phyloP scores from a whole-genome alignment of 2,113 vertebrate species.

The Semicossyphus pulcher region DNA sequence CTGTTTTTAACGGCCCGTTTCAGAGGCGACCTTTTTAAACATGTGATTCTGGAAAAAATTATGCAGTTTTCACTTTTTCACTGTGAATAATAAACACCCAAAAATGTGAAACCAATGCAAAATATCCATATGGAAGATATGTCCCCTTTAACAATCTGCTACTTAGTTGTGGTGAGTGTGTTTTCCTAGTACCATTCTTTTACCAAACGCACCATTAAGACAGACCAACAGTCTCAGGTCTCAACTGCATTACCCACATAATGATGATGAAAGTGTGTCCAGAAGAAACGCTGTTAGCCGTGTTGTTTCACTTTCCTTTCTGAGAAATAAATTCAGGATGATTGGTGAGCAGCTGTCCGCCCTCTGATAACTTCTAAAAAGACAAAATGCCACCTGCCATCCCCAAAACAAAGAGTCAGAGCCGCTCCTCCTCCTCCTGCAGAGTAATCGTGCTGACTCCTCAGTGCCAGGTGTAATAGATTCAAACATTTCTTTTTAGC shows the following conservation, averaged over 20 bases:
- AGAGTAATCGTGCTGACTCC: neutral
- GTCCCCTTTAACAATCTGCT: neutral
- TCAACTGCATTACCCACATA: neutral
- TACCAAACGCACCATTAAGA: neutral
- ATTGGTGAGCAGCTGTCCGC: neutral
- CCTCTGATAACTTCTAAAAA: neutral
- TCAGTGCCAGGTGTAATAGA: conserved; percentile 4
- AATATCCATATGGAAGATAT: no score
- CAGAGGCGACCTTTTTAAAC: no score
- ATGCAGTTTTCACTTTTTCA: no score
- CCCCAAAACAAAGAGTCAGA: neutral
- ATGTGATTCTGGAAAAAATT: no score
- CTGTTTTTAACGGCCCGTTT: no score
- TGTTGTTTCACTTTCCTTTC: neutral
- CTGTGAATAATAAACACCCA: no score
- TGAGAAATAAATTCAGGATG: neutral
- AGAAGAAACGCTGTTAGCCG: neutral
- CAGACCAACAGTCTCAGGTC: neutral
- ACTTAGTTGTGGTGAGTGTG: neutral
- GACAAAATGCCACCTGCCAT: neutral
- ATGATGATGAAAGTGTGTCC: neutral
- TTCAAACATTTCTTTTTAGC: conserved; percentile 20
- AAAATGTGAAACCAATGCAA: no score
- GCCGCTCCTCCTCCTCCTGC: neutral
- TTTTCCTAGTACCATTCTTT: neutral